Evolutionary conservation across 2,113 vertebrate genomes (phyloP), one percentile per base, ranked within the genome.

Genomic region (Caracal caracal): DNA sequence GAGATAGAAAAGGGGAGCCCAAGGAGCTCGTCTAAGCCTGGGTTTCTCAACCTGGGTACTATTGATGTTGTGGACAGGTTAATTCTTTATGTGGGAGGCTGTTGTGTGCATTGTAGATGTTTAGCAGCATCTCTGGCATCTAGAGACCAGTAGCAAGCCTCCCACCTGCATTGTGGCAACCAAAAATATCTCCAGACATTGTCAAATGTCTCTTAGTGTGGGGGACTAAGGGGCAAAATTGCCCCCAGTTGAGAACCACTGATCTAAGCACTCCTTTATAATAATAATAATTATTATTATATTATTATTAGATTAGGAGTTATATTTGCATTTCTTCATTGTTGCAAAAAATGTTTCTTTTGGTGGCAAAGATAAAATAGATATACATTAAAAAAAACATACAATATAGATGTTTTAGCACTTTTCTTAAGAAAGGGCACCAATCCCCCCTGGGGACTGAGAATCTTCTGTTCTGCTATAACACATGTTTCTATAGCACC

Each of bases 261-360:
- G 37, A 70, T 51, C 51, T 85, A 83, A 65, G 59, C 86, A 71
- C 33, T 47, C 84, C 82, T 71, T 10, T 47, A 73, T 76, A 17
- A 30, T 43, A 43, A 43, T 9, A 43, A 43, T 43, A 43, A 43
- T 43, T 0, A 19, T 68, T 30, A 33, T 65, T 33, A 16, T 68
- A 3, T 24, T 13, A 6, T 73, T 37, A 40, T 15, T 73, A 43
- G 5, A 16, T 84, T 40, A 63, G 51, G 10, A 56, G 19, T 73
- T 80, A 59, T 79, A 92, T 49, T 33, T 75, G 85, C 75, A 73
- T 78, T 61, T 84, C 59, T 96, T 94, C 28, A 35, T 96, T 83
- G 37, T 43, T 81, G 35, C 12, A 20, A 93, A 70, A 88, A 71
- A 37, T 33, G 49, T 33, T 87, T 87, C 17, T 56, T 93, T 87